Percentiles rank a stretch among this genome's conserved stretches.
Evolutionary conservation across 2,888 invertebrate genomes (phyloP).

Genomic region (Chymomyza caudatula): DNA sequence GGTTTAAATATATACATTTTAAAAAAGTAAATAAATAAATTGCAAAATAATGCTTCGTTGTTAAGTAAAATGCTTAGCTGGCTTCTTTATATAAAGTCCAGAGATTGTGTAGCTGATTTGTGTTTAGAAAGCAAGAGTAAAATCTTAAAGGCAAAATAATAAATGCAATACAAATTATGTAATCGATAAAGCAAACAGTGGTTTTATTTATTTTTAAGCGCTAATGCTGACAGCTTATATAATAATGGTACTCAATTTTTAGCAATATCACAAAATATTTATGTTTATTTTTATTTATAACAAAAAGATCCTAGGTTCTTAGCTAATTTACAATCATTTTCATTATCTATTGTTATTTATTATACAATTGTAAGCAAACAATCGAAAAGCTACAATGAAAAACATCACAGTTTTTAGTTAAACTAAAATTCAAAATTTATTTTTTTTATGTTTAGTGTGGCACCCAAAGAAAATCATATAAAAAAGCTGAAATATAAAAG

Average conservation of each 20-base stretch:
- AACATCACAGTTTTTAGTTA: conserved; percentile 65
- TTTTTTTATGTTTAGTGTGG: conserved; percentile 19
- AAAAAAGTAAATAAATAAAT: conserved; percentile 16
- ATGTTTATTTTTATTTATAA: not conserved
- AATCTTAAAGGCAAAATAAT: conserved; percentile 30
- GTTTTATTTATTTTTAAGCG: not conserved
- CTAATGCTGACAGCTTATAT: not conserved
- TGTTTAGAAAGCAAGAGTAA: conserved; percentile 53
- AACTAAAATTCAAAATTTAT: conserved; percentile 44
- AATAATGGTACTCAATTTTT: not conserved
- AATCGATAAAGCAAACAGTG: conserved; percentile 20
- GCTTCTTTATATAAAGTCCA: conserved; percentile 26
- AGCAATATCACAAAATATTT: not conserved
- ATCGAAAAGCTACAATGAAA: conserved; percentile 41
- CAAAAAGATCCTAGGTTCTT: conserved; percentile 20
- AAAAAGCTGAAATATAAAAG: conserved; percentile 42
- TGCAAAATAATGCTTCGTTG: conserved; percentile 34
- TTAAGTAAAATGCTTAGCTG: conserved; percentile 54
- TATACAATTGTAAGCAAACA: conserved; percentile 18
- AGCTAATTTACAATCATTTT: conserved; percentile 1
- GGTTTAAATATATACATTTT: conserved; percentile 31
- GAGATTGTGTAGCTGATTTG: conserved; percentile 61
- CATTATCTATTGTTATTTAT: conserved; percentile 22
- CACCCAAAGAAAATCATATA: not conserved
- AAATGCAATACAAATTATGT: conserved; percentile 50